These are phyloP conservation scores for Eulemur coronatus DNA, from an alignment of 2,797 vertebrate genomes.

Conservation along the genomic window DNA sequence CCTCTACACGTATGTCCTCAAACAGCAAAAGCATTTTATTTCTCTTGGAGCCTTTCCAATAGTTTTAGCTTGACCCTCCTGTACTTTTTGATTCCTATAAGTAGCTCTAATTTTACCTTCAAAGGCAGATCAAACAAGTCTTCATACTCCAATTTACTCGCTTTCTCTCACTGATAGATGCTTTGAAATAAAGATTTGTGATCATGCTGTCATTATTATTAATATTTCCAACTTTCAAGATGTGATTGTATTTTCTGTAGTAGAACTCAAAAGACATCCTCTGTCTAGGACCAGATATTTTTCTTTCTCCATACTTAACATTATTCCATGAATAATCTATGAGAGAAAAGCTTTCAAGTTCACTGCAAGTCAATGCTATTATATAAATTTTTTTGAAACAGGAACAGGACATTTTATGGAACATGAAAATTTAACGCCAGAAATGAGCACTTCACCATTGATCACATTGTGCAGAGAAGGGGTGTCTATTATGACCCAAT, in stretches of 20 bases:
- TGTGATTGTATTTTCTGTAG: neutral
- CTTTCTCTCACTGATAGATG: neutral
- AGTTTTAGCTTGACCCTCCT: neutral
- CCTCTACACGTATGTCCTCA: neutral
- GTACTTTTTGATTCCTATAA: neutral
- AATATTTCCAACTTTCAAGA: neutral
- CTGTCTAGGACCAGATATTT: neutral
- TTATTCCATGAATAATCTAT: slow-evolving; percentile 20
- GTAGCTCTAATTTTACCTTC: slow-evolving; percentile 15
- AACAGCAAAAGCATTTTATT: neutral
- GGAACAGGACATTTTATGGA: neutral
- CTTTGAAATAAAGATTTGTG: slow-evolving; percentile 23
- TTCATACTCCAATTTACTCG: neutral
- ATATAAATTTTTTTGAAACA: neutral
- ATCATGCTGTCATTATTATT: neutral
- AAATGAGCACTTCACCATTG: neutral
- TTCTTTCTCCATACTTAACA: neutral
- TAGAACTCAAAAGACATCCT: neutral
- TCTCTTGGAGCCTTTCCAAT: neutral
- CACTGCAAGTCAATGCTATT: neutral
- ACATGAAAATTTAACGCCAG: neutral
- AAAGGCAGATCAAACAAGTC: neutral
- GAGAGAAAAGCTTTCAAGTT: neutral
- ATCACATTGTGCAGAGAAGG: neutral
- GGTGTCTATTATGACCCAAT: neutral